Percentiles rank a stretch among this genome's conserved stretches.
These are phyloP conservation scores for Drosophila nigrodunni DNA, from an alignment of 1,140 invertebrate species.

Conservation along the genomic window DNA sequence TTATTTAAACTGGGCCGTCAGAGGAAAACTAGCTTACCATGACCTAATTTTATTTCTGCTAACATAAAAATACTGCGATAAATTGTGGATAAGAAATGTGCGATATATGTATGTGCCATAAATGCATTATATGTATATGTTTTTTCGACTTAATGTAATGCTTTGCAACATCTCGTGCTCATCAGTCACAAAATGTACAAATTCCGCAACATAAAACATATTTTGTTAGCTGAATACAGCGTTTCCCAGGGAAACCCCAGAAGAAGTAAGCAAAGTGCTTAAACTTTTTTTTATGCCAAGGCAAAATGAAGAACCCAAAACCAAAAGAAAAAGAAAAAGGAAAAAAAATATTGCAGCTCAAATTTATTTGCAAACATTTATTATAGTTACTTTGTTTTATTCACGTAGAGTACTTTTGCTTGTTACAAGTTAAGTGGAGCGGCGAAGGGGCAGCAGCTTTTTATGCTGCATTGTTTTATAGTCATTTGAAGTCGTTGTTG, in stretches of 20 bases:
- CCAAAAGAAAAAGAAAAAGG: background rate
- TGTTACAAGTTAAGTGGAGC: slow-evolving; percentile 9
- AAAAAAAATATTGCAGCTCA: slow-evolving; percentile 53
- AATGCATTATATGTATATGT: background rate
- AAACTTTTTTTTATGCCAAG: slow-evolving; percentile 74
- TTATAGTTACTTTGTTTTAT: slow-evolving; percentile 83
- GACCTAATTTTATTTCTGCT: too few species aligned
- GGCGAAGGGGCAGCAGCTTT: slow-evolving; percentile 44
- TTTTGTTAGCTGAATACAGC: slow-evolving; percentile 50
- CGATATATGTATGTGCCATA: background rate
- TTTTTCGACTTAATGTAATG: slow-evolving; percentile 13
- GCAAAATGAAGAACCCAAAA: slow-evolving; percentile 52
- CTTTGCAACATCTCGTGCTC: slow-evolving; percentile 37
- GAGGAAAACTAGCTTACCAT: too few species aligned
- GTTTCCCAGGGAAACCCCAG: slow-evolving; percentile 3
- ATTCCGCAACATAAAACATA: slow-evolving; percentile 76
- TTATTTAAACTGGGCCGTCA: too few species aligned
- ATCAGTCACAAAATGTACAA: slow-evolving; percentile 76
- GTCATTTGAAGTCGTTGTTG: slow-evolving; percentile 53
- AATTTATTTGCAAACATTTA: slow-evolving; percentile 82
- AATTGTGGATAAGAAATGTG: slow-evolving; percentile 1
- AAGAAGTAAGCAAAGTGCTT: slow-evolving; percentile 62
- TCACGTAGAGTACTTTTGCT: slow-evolving; percentile 71
- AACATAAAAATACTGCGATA: background rate
- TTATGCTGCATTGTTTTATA: slow-evolving; percentile 79